These are phyloP conservation scores for Sebastes paucispinis DNA, from an alignment of 2,797 vertebrate genomes.

Conservation along the genomic window DNA sequence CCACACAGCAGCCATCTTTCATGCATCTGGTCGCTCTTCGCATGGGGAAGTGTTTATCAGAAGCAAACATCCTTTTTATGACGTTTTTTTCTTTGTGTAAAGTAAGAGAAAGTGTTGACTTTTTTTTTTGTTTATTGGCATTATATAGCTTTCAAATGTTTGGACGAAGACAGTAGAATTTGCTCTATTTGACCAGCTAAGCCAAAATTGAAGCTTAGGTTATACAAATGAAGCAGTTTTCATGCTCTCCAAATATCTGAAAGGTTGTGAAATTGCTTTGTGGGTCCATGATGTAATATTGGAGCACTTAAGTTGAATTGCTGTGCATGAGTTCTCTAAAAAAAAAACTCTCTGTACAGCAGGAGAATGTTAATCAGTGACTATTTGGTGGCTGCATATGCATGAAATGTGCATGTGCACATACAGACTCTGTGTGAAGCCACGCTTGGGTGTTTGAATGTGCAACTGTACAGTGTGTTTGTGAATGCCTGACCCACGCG, in stretches of 20 bases:
- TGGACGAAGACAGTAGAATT: not conserved
- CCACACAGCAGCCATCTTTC: constrained; percentile 49
- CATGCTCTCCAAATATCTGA: constrained; percentile 36
- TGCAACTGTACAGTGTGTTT: constrained; percentile 50
- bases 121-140: not conserved
- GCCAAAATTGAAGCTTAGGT: not conserved
- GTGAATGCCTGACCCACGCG: constrained; percentile 62
- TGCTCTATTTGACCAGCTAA: not conserved
- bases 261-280: constrained; percentile 8
- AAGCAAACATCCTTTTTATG: not conserved
- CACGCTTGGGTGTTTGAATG: constrained; percentile 33
- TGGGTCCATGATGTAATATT: not conserved
- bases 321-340: not conserved
- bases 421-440: constrained; percentile 3
- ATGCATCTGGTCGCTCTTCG: constrained; percentile 40
- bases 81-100: constrained; percentile 2
- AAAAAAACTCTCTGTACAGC: not conserved
- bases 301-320: not conserved
- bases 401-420: constrained; percentile 42
- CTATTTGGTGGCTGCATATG: constrained; percentile 22
- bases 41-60: constrained; percentile 34
- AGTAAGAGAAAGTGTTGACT: not conserved
- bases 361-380: not conserved
- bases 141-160: constrained; percentile 30
- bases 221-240: not conserved